These are phyloP conservation scores for Silvanus unidentatus DNA, from an alignment of 2,888 invertebrate species.

Conservation along the genomic window DNA sequence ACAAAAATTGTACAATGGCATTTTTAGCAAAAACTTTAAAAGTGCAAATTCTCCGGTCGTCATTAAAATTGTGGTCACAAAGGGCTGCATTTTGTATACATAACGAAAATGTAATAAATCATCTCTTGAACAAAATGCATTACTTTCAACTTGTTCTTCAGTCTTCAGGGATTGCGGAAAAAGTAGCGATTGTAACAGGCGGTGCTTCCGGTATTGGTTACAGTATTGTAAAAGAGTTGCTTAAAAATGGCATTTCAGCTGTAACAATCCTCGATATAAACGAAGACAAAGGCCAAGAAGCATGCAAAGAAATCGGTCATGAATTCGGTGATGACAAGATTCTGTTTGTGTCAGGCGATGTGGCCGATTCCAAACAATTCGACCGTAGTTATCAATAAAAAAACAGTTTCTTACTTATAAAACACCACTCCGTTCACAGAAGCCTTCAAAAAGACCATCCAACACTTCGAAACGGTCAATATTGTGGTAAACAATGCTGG, in stretches of 20 bases:
- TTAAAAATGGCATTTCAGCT: constrained; percentile 58
- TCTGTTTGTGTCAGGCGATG: constrained; percentile 65
- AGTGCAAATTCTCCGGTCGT: no score
- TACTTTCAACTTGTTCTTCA: no score
- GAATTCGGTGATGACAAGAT: constrained; percentile 65
- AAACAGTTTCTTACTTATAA: no score
- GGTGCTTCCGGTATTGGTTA: constrained; percentile 68
- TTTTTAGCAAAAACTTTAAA: no score
- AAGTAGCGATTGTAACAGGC: constrained; percentile 67
- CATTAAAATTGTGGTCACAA: no score
- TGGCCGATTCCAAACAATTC: constrained; percentile 65
- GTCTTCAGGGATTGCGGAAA: constrained; percentile 45
- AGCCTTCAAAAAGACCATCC: no score
- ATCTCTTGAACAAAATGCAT: no score
- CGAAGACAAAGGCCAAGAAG: constrained; percentile 57
- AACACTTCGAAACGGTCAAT: no score
- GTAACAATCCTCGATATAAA: constrained; percentile 67
- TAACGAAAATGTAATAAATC: no score
- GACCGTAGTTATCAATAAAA: constrained; percentile 52
- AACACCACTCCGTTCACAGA: no score
- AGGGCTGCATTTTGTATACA: no score
- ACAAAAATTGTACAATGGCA: no score
- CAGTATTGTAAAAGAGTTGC: constrained; percentile 60
- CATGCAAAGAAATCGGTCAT: constrained; percentile 55
- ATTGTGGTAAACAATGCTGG: constrained; percentile 69